These are phyloP conservation scores for Potamilus streckersoni DNA, from an alignment of 1,140 invertebrate species.

Conservation along the genomic window DNA sequence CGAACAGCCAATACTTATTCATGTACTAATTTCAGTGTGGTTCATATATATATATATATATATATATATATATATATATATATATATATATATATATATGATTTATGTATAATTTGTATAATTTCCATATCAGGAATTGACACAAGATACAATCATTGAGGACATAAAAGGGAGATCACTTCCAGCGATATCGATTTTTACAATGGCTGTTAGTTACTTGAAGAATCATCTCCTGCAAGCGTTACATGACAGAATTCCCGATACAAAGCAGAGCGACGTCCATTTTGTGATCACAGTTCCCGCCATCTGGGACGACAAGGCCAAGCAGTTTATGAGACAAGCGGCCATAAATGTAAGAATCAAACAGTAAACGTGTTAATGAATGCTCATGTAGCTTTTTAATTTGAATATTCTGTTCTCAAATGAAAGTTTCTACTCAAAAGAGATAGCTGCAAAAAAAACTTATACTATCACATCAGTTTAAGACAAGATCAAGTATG, in stretches of 20 bases:
- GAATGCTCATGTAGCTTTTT: too few species aligned
- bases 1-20: background rate
- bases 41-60: too few species aligned
- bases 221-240: background rate
- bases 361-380: background rate
- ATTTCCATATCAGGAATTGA: background rate
- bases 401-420: too few species aligned
- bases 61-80: too few species aligned
- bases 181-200: constrained; percentile 14
- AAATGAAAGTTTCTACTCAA: too few species aligned
- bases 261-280: background rate
- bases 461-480: too few species aligned
- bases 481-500: too few species aligned
- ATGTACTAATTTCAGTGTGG: background rate
- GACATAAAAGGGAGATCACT: constrained; percentile 12
- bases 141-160: constrained; percentile 1
- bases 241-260: too few species aligned
- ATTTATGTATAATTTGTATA: too few species aligned
- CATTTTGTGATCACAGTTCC: constrained; percentile 12
- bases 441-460: too few species aligned
- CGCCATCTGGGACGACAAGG: constrained; percentile 14
- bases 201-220: constrained; percentile 20
- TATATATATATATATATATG: too few species aligned
- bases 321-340: constrained; percentile 5
- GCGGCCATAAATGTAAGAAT: constrained; percentile 1